These are phyloP conservation scores for Miniopterus natalensis DNA, from an alignment of 2,113 vertebrate species.

Conservation along the genomic window DNA sequence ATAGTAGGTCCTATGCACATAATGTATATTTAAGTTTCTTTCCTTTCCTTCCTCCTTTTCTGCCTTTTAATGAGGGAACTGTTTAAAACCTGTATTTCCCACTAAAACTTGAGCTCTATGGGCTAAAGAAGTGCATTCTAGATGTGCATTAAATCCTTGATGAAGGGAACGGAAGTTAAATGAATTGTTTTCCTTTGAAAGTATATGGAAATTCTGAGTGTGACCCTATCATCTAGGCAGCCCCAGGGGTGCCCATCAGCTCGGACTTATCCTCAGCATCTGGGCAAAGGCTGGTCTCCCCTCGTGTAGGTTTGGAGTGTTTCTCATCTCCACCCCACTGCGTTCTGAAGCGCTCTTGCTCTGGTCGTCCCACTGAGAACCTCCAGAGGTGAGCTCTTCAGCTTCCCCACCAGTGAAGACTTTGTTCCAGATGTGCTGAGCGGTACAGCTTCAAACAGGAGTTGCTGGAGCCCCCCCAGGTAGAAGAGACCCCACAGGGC, in stretches of 20 bases:
- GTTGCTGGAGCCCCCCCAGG: background rate
- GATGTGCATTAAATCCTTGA: background rate
- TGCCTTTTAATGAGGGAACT: too few relatives aligned
- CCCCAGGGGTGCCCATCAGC: background rate
- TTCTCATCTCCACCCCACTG: background rate
- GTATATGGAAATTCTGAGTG: background rate
- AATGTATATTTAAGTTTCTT: background rate
- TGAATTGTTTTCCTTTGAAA: background rate
- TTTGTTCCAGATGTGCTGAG: background rate
- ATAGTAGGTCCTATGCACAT: background rate
- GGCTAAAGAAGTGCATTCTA: background rate
- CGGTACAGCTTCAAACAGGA: background rate
- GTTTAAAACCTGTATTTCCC: background rate
- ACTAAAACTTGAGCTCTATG: background rate
- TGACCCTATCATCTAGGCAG: background rate
- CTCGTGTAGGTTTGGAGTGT: background rate
- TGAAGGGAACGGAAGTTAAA: background rate
- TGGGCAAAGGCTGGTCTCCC: background rate
- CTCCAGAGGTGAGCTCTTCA: background rate
- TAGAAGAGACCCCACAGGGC: accelerated
- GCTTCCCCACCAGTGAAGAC: background rate
- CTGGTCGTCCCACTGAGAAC: background rate
- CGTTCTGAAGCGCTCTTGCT: background rate
- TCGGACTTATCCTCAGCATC: background rate
- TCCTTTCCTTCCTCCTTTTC: background rate